Base-by-base conservation (phyloP, 2,113 vertebrate genomes). In the Oreotrochilus melanogaster region DNA sequence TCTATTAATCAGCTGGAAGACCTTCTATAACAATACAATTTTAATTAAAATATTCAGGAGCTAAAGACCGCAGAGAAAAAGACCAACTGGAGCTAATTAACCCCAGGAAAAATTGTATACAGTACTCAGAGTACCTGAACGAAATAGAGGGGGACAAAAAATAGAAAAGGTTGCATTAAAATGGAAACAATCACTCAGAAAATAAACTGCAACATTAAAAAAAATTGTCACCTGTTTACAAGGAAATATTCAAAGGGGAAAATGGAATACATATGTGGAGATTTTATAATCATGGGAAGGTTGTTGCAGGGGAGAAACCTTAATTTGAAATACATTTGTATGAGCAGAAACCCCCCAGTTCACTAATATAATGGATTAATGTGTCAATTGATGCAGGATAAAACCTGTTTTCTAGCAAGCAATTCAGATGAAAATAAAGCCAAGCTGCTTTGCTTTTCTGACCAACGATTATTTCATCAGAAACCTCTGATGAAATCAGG, bases 31-130 rank as follows among this genome's bases (percentile, higher is more conserved):
- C 78, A 89, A 89, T 48, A 79, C 54, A 64, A 37, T 83, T 86
- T 80, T 69, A 94, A 94, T 93, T 92, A 61, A 94, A 93, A 86
- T 80, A 89, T 71, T 94, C 66, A 90, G 51, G 62, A 80, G 43
- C 51, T 89, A 70, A 6, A 66, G 54, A 82, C 33, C 27, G 78
- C 79, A 86, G 53, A 72, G 48, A 35, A 83, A 91, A 87, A 83
- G 62, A 69, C 50, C 70, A 83, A 73, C 31, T 50, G 30, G n/a
- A 70, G 58, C 19, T 85, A 75, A 93, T 89, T 78, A 93, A 81
- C 35, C 24, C 14, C 28, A 51, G 37, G 78, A 45, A 89, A 80
- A 82, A 62, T 25, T 58, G 33, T 47, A 23, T 39, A 45, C 5
- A 22, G n/a, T 47, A 57, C 57, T 91, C 58, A 50, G 61, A 81